Evolutionary conservation across 2,888 invertebrate species (phyloP).

Genomic region (Yponomeuta evonymella): DNA sequence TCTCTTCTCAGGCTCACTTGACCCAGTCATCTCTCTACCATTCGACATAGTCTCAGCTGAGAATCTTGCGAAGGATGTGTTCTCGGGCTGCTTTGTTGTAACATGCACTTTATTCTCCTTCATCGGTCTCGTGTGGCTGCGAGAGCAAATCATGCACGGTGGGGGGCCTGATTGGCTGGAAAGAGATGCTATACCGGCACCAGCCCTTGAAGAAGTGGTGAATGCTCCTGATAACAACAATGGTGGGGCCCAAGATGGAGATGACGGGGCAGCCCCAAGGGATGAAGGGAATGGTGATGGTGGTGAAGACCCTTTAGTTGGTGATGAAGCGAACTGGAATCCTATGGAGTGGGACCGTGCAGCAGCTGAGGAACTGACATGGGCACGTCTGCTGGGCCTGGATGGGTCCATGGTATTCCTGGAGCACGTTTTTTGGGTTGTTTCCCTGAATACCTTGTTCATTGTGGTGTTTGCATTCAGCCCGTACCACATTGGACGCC

Average conservation of each 20-base stretch:
- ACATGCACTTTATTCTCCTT: conserved; percentile 97
- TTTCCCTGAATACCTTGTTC: conserved; percentile 96
- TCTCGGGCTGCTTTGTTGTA: conserved; percentile 97
- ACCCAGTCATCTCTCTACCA: conserved; percentile 89
- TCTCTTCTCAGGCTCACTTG: conserved; percentile 93
- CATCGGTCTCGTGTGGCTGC: conserved; percentile 96
- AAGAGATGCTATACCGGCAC: conserved; percentile 77
- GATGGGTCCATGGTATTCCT: conserved; percentile 98
- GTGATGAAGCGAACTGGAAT: conserved; percentile 95
- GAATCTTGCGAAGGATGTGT: conserved; percentile 93
- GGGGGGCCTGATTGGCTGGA: conserved; percentile 98
- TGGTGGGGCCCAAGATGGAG: conserved; percentile 57
- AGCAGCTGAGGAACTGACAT: conserved; percentile 97
- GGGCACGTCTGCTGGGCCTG: conserved; percentile 96
- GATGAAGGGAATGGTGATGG: conserved; percentile 57
- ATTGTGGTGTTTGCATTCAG: conserved; percentile 98
- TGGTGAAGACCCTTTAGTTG: conserved; percentile 74
- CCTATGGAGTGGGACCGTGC: conserved; percentile 99
- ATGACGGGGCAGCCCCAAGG: conserved; percentile 44
- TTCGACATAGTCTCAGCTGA: conserved; percentile 95
- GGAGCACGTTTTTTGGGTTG: conserved; percentile 99
- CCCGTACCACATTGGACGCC: conserved; percentile 95
- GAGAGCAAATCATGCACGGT: conserved; percentile 98
- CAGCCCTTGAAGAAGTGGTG: conserved; percentile 60
- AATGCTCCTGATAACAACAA: conserved; percentile 67